These are phyloP conservation scores for Sinocyclocheilus anshuiensis DNA, from an alignment of 2,113 vertebrate species.

Conservation along the genomic window DNA sequence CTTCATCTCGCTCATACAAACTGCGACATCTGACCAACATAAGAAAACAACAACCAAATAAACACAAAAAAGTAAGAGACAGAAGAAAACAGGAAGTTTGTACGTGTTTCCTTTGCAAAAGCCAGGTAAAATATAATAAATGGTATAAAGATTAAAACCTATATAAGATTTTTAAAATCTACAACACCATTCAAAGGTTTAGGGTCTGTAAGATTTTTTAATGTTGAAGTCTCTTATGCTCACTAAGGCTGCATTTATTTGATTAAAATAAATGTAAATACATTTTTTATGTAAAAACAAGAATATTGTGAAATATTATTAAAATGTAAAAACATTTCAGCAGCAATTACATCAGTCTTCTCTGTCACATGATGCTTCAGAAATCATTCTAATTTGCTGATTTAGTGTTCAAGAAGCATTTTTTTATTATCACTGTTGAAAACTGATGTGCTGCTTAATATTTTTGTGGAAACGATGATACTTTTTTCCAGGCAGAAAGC, in stretches of 20 bases:
- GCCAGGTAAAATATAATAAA: neutral
- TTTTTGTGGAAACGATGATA: too few relatives aligned
- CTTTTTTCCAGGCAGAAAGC: too few relatives aligned
- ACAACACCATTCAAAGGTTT: neutral
- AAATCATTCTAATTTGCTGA: too few relatives aligned
- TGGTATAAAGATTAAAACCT: neutral
- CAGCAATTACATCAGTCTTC: too few relatives aligned
- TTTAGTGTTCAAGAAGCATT: too few relatives aligned
- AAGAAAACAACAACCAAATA: neutral
- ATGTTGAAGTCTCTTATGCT: neutral
- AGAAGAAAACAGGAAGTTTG: neutral
- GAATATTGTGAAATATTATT: too few relatives aligned
- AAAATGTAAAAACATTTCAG: too few relatives aligned
- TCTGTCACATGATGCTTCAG: too few relatives aligned
- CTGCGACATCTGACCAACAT: conserved; percentile 70
- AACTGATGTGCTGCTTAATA: too few relatives aligned
- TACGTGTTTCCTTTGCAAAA: neutral
- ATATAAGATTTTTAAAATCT: neutral
- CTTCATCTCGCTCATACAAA: conserved; percentile 85
- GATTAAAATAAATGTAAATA: neutral
- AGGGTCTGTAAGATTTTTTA: too few relatives aligned
- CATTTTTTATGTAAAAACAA: neutral
- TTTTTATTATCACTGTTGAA: too few relatives aligned
- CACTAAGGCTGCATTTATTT: neutral
- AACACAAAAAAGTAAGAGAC: neutral